Base-by-base conservation (phyloP, 2,797 vertebrate species). In the Coranthus polyacanthus region DNA sequence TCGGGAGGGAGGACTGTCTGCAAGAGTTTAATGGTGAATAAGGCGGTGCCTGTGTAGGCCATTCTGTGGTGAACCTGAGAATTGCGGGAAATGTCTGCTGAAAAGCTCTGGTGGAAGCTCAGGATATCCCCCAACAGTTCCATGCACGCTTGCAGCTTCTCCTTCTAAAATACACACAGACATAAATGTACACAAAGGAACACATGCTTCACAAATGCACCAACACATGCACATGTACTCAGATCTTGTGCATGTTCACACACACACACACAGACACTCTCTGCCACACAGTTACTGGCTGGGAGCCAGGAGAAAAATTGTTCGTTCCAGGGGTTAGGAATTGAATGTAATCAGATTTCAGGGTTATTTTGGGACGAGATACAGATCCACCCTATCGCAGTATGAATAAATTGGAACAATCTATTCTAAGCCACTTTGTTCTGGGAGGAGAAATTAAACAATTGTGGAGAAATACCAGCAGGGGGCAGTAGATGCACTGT, bases 1-100 rank as follows among this genome's bases (percentile, higher is more conserved):
- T 99, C 97, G 51, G 95, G 94, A 39, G 98, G 97, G 42, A 99
- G 92, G 55, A 99, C 89, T 13, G 88, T 92, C 80, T 99, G 97
- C 37, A 99, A 83, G 13, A 98, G 86, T 60, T 95, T 95, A 61
- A 97, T 76, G 18, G 94, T 94, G 52, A 97, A 93, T 55, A 97
- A 87, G 1, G 95, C 93, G 16, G 93, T 71, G 60, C 95, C 95
- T 70, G 91, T 86, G 69, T 96, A 98, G 4, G 96, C 93, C 92
- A 95, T 93, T 80, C 95, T 93, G 85, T 96, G 96, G 86, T 97
- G 94, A 54, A 94, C 85, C 67, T 93, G 83, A 72, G 90, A 82
- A 9, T 78, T 71, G 52, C 92, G 91, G 0, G 93, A 65, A 49
- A 91, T 86, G 21, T 95, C 95, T 65, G 87, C 68, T 38, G 87